Evolutionary conservation across 2,113 vertebrate genomes (phyloP).

Genomic region (Hoplias malabaricus): DNA sequence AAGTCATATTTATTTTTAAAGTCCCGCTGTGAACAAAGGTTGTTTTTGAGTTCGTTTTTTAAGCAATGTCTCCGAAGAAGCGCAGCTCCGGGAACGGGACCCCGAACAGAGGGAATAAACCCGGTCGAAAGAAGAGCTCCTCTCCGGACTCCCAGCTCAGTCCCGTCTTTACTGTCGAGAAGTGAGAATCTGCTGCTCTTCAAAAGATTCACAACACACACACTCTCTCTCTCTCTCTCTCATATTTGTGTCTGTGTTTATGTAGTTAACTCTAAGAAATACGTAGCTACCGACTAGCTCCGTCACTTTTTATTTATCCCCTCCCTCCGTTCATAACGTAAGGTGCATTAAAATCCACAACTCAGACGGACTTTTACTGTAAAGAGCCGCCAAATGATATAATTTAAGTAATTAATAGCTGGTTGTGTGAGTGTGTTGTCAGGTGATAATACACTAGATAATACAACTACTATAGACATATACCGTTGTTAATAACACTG

Average conservation of each 20-base stretch:
- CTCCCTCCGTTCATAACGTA: not conserved
- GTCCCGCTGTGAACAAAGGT: not conserved
- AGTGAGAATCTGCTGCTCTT: slow-evolving; percentile 3
- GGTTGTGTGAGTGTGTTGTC: too few species aligned
- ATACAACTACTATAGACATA: too few species aligned
- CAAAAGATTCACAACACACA: too few species aligned
- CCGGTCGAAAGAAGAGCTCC: slow-evolving; percentile 44
- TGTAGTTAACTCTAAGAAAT: not conserved
- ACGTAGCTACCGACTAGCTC: not conserved
- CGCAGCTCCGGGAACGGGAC: slow-evolving; percentile 58
- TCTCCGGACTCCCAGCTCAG: slow-evolving; percentile 62
- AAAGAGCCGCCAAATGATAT: too few species aligned
- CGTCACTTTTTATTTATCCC: not conserved
- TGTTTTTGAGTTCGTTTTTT: not conserved
- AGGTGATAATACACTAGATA: too few species aligned
- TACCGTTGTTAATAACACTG: too few species aligned
- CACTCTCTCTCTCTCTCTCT: not conserved
- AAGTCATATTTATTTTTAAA: not conserved
- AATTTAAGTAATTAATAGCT: too few species aligned
- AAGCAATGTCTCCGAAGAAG: slow-evolving; percentile 73
- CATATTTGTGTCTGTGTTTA: not conserved
- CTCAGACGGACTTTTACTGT: too few species aligned
- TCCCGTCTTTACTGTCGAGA: slow-evolving; percentile 62
- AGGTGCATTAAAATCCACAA: too few species aligned
- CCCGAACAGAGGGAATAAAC: slow-evolving; percentile 12